A percentile compares a stretch with the other conserved stretches of the same genome.
Evolutionary conservation across 2,888 invertebrate species (phyloP).

Genomic region (Dryobotodes eremita): DNA sequence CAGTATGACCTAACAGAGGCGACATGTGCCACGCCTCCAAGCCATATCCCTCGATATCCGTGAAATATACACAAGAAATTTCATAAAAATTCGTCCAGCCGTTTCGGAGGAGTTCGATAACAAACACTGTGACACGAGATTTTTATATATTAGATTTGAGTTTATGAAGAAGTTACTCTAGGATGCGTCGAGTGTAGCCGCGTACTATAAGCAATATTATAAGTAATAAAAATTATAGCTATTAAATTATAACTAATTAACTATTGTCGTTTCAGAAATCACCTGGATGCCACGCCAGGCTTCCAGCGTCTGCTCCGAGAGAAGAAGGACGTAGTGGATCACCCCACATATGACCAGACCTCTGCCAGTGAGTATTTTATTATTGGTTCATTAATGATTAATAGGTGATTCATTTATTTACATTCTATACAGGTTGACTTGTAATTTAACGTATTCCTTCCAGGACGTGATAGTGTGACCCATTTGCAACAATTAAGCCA

Average conservation of each 20-base stretch:
- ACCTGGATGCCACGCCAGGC: conserved; percentile 68
- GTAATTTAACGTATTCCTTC: too few species aligned
- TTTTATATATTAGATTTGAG: background rate
- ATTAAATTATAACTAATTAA: background rate
- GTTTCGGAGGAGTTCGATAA: too few species aligned
- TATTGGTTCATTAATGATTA: background rate
- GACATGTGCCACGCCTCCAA: too few species aligned
- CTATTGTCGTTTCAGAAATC: conserved; percentile 70
- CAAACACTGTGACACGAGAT: too few species aligned
- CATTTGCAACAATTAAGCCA: too few species aligned
- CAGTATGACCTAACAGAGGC: too few species aligned
- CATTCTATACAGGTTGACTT: background rate
- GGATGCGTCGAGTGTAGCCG: background rate
- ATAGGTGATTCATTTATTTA: background rate
- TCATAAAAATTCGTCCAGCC: too few species aligned
- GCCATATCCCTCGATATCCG: too few species aligned
- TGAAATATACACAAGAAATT: too few species aligned
- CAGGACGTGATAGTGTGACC: too few species aligned
- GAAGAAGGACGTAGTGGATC: conserved; percentile 68
- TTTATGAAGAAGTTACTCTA: background rate
- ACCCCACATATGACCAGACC: conserved; percentile 54
- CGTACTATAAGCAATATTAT: background rate
- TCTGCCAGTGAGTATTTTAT: conserved; percentile 46
- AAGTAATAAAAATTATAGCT: background rate
- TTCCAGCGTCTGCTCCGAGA: conserved; percentile 67